These are phyloP conservation scores for Alfaro cultratus DNA, from an alignment of 2,797 vertebrate genomes.

Conservation along the genomic window DNA sequence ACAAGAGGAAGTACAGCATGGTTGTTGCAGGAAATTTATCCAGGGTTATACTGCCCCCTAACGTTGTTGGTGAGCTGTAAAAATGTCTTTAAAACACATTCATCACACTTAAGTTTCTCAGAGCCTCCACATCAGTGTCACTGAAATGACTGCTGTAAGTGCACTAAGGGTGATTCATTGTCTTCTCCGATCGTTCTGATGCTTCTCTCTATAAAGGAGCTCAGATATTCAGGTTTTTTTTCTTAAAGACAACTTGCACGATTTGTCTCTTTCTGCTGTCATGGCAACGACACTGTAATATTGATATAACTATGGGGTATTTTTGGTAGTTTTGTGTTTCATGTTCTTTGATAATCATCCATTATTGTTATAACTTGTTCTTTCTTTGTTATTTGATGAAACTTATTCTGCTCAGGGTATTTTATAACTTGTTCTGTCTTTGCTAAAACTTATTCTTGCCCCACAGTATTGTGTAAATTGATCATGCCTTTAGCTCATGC, in stretches of 20 bases:
- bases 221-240: not conserved
- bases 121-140: not conserved
- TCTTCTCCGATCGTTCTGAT: not conserved
- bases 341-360: too few species aligned
- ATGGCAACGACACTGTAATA: slow-evolving; percentile 32
- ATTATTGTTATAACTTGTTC: too few species aligned
- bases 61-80: slow-evolving; percentile 46
- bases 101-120: not conserved
- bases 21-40: not conserved
- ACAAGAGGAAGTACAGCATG: not conserved
- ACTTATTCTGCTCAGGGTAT: too few species aligned
- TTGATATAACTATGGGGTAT: too few species aligned
- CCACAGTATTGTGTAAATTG: too few species aligned
- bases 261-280: slow-evolving; percentile 27
- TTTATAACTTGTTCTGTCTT: too few species aligned
- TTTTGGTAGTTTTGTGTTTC: too few species aligned
- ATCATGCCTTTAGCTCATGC: too few species aligned
- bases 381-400: too few species aligned
- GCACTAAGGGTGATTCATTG: not conserved
- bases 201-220: not conserved
- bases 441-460: too few species aligned
- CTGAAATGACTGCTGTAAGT: not conserved
- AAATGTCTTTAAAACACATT: slow-evolving; percentile 11
- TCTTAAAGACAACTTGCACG: not conserved
- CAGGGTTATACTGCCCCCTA: slow-evolving; percentile 69